A percentile compares a stretch with the other conserved stretches of the same genome.
Conservation (phyloP, 2,888 invertebrate species). For the Pyrrhosoma nymphula region DNA sequence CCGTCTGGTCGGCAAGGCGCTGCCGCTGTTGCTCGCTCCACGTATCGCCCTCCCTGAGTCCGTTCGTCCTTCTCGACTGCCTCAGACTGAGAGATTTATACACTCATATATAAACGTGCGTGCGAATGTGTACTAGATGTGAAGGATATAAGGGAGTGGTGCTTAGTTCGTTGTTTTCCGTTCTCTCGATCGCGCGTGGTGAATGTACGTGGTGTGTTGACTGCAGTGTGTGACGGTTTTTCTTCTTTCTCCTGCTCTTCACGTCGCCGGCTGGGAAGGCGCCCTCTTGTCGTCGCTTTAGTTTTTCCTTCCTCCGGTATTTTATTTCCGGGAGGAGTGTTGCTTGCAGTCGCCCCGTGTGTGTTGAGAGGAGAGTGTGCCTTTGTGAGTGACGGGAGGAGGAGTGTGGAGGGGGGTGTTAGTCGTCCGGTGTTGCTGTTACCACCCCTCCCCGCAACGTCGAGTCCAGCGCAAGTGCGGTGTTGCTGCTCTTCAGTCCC, state of each 20-base stretch:
- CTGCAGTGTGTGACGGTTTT: background rate
- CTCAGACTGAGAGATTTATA: background rate
- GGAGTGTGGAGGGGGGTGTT: background rate
- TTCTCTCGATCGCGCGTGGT: background rate
- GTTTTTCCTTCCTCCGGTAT: background rate
- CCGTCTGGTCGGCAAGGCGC: slow-evolving; percentile 33
- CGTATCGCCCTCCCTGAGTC: background rate
- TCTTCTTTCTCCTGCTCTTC: background rate
- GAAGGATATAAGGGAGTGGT: background rate
- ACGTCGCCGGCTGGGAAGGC: background rate
- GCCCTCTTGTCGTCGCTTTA: background rate
- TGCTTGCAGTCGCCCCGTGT: background rate
- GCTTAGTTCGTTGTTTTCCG: background rate
- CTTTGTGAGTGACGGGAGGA: background rate
- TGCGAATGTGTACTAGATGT: background rate
- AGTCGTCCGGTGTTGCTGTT: background rate
- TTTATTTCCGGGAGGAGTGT: background rate
- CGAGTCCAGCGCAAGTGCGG: background rate
- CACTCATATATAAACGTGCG: background rate
- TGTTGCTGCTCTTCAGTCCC: background rate
- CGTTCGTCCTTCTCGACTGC: background rate
- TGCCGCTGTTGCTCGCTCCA: background rate
- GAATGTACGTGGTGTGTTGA: background rate
- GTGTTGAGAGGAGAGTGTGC: background rate
- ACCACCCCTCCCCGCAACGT: background rate